Base-by-base conservation (phyloP, 2,888 invertebrate genomes). In the Synanthedon tipuliformis region DNA sequence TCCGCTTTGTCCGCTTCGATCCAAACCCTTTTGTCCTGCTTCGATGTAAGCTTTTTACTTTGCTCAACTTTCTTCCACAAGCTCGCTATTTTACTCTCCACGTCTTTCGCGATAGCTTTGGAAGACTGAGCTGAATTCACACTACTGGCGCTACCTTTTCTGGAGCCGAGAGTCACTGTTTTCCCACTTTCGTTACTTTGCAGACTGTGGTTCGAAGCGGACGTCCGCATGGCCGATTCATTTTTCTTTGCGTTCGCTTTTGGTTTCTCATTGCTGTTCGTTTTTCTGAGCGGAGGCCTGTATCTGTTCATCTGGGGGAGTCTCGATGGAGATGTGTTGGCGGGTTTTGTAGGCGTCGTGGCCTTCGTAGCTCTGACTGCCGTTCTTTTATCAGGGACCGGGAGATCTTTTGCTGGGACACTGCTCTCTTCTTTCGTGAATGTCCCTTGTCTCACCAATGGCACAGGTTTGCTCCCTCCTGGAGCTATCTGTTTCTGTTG, bases 381-480 rank as follows among this genome's bases (percentile, higher is more conserved):
- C 0, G 65, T 60, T 59, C 71, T 76, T 59, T 68, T 81, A 40
- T 78, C 80, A 1, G 82, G 77, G 40, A 75, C 73, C 1, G 78
- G 82, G 50, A 81, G 64, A 54, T 81, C 76, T 61, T 76, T 75
- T 0, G 85, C 65, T 1, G 81, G 78, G 1, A 85, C 76, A 0
- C 77, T 73, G 59, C 85, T 84, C 45, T 95, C 94, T 63, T 96
- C 96, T 78, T 96, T 97, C 0, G 95, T 95, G 71, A 97, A 97
- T 0, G 97, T 97, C 12, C 95, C 95, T 76, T 97, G 96, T 34
- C 97, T 89, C 60, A 94, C 94, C 41, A 94, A 73, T 0, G 90
- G 89, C 52, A 88, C 70, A 0, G 89, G 86, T 60, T 82, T 86
- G 5, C 71, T 63, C 8, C 75, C 69, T 16, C 66, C 64, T 1